These are phyloP conservation scores for Hypotaenidia philippensis DNA, from an alignment of 2,797 vertebrate species.

Conservation along the genomic window DNA sequence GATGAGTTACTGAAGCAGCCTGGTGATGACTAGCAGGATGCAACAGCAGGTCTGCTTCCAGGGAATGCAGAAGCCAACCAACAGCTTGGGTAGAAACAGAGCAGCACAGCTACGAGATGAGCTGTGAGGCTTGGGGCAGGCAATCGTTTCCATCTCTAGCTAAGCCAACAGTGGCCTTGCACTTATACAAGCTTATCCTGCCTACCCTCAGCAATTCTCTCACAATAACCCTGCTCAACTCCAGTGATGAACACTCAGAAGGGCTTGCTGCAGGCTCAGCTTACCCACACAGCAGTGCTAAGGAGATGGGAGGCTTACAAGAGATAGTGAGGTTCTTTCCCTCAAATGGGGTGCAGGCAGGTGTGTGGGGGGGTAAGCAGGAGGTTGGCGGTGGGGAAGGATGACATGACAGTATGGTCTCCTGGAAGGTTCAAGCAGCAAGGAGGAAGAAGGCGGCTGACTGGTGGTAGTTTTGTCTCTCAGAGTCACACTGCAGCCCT, in stretches of 20 bases:
- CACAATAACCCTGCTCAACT: not conserved
- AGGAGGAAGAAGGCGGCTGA: not conserved
- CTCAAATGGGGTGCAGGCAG: not conserved
- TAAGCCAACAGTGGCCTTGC: not conserved
- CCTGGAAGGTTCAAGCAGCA: not conserved
- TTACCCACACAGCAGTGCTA: not conserved
- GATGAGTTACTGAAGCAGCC: constrained; percentile 66
- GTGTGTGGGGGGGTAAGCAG: not conserved
- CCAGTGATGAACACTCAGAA: not conserved
- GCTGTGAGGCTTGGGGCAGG: accelerated
- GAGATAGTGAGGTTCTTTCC: not conserved
- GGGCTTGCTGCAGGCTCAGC: not conserved
- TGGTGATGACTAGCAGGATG: constrained; percentile 52
- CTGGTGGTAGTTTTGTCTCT: not conserved
- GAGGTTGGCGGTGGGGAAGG: not conserved
- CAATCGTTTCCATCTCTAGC: not conserved
- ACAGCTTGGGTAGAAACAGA: constrained; percentile 1
- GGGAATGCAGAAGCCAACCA: constrained; percentile 19
- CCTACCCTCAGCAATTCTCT: not conserved
- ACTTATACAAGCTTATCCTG: not conserved
- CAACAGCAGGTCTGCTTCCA: constrained; percentile 39
- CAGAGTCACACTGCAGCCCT: not conserved
- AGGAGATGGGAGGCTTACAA: not conserved
- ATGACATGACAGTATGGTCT: not conserved
- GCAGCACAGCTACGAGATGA: not conserved